Evolutionary conservation across 2,888 invertebrate species (phyloP).

Genomic region (Schizotus pectinicornis): DNA sequence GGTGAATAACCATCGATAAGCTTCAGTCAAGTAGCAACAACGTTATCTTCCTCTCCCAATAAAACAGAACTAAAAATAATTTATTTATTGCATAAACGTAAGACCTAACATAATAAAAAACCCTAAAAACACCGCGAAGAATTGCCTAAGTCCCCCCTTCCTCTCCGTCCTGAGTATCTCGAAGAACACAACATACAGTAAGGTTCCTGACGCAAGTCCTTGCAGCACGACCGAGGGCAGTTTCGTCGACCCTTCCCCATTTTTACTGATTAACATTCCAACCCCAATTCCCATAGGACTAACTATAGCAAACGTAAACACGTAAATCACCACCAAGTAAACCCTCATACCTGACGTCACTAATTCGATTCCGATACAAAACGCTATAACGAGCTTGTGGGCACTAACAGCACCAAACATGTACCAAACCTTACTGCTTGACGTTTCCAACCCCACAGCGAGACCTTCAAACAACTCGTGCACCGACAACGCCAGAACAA

Average conservation of each 20-base stretch:
- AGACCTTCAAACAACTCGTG: slow-evolving; percentile 88
- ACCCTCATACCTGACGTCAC: slow-evolving; percentile 73
- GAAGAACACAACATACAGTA: slow-evolving; percentile 94
- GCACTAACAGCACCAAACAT: slow-evolving; percentile 85
- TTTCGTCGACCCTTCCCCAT: slow-evolving; percentile 64
- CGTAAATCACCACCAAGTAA: slow-evolving; percentile 68
- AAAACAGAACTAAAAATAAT: neutral
- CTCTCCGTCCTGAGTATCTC: slow-evolving; percentile 78
- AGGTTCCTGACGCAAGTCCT: slow-evolving; percentile 92
- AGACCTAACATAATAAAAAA: slow-evolving; percentile 73
- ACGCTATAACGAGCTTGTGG: slow-evolving; percentile 86
- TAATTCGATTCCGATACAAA: slow-evolving; percentile 86
- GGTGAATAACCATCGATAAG: too few species aligned
- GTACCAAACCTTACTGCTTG: slow-evolving; percentile 70
- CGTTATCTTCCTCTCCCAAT: too few species aligned
- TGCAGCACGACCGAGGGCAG: slow-evolving; percentile 74
- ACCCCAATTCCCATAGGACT: slow-evolving; percentile 82
- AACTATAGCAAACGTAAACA: slow-evolving; percentile 78
- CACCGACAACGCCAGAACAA: slow-evolving; percentile 82
- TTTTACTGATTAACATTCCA: slow-evolving; percentile 70
- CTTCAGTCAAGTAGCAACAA: too few species aligned
- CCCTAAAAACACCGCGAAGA: slow-evolving; percentile 70
- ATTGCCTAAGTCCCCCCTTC: slow-evolving; percentile 69
- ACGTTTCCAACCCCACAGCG: slow-evolving; percentile 79
- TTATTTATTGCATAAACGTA: slow-evolving; percentile 28